Conservation (phyloP, 2,888 invertebrate species). For the Leptarthrus brevirostris region DNA sequence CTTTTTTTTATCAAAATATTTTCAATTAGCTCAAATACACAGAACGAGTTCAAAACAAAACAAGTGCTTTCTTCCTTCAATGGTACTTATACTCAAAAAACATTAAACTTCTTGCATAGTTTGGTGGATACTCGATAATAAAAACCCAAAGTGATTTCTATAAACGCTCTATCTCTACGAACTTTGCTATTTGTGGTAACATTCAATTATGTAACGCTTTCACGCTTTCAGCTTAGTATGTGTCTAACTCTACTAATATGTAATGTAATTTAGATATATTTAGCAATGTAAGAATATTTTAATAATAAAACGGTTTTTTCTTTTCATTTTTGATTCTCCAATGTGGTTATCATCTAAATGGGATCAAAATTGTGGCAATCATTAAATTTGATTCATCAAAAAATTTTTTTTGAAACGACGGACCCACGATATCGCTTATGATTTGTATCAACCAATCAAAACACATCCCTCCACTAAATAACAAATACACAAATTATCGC, state of each 20-base stretch:
- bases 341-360: constrained; percentile 31
- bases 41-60: no score
- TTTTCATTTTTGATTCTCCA: constrained; percentile 31
- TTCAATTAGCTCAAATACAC: no score
- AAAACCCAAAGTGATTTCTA: no score
- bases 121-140: no score
- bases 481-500: constrained; percentile 3
- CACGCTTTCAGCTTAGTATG: constrained; percentile 14
- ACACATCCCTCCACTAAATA: background rate
- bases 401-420: constrained; percentile 8
- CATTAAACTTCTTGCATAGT: no score
- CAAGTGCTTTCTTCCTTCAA: no score
- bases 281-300: constrained; percentile 12
- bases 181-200: no score
- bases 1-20: no score
- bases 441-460: constrained; percentile 25
- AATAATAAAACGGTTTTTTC: background rate
- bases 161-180: no score
- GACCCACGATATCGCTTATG: constrained; percentile 8
- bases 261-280: background rate
- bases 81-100: no score
- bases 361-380: background rate
- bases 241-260: background rate
- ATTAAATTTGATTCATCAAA: constrained; percentile 2
- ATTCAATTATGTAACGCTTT: background rate